Evolutionary conservation across 2,888 invertebrate genomes (phyloP).

Genomic region (Tiliacea aurago): DNA sequence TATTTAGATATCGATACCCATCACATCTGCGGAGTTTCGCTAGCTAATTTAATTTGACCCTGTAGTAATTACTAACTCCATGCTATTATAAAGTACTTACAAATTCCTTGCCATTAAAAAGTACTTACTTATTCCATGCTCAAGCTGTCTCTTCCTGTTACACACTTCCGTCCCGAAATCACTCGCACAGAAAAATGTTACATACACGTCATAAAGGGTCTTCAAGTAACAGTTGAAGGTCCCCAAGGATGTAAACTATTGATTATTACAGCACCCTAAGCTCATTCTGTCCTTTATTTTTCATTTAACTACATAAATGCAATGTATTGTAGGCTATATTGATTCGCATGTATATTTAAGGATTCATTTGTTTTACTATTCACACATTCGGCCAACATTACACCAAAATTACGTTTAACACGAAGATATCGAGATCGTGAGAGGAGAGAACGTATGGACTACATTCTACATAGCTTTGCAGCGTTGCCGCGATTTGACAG

Average conservation of each 20-base stretch:
- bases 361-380: background rate
- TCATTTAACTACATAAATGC: background rate
- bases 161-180: no score
- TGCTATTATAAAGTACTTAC: no score
- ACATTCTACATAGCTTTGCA: constrained; percentile 56
- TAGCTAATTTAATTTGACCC: no score
- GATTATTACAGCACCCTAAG: background rate
- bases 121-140: no score
- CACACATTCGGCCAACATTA: constrained; percentile 23
- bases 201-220: no score
- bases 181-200: no score
- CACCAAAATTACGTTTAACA: constrained; percentile 16
- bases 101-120: no score
- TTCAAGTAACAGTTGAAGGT: background rate
- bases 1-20: no score
- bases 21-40: no score
- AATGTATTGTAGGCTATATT: constrained; percentile 36
- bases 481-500: constrained; percentile 33
- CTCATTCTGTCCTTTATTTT: background rate
- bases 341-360: constrained; percentile 10
- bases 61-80: no score
- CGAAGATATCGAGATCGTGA: background rate
- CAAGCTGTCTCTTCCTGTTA: no score
- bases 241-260: no score
- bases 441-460: constrained; percentile 75